These are phyloP conservation scores for Lutjanus campechanus DNA, from an alignment of 2,797 vertebrate species.

Conservation along the genomic window DNA sequence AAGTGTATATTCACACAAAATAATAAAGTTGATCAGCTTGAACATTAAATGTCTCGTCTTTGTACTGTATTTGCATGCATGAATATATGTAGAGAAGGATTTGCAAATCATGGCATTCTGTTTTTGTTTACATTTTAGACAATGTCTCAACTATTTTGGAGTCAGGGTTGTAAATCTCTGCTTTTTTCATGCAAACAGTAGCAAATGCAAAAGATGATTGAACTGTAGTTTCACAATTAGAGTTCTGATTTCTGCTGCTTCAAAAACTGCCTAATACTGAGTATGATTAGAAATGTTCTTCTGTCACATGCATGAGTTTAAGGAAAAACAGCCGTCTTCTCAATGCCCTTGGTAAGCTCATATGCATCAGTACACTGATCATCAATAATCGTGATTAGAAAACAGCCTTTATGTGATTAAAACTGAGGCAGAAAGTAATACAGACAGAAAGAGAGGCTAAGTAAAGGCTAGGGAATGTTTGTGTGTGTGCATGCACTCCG, in stretches of 20 bases:
- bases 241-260: constrained; percentile 22
- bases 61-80: too few species aligned
- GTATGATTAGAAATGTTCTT: neutral
- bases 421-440: constrained; percentile 42
- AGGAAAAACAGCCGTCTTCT: constrained; percentile 23
- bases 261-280: constrained; percentile 9
- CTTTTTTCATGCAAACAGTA: neutral
- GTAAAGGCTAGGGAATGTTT: constrained; percentile 18
- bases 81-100: too few species aligned
- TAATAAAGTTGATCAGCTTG: too few species aligned
- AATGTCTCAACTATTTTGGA: too few species aligned
- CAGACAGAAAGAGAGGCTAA: constrained; percentile 27
- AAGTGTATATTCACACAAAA: too few species aligned
- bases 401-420: constrained; percentile 51
- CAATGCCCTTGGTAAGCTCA: constrained; percentile 26
- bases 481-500: constrained; percentile 38
- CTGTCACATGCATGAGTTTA: constrained; percentile 2
- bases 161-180: neutral
- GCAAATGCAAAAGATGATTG: constrained; percentile 15
- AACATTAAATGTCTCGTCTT: too few species aligned
- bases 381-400: constrained; percentile 53
- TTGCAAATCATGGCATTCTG: too few species aligned
- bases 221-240: constrained; percentile 11
- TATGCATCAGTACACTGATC: constrained; percentile 33
- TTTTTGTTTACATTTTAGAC: too few species aligned